Base-by-base conservation (phyloP, 1,140 invertebrate genomes). In the Platyscapa corneri region DNA sequence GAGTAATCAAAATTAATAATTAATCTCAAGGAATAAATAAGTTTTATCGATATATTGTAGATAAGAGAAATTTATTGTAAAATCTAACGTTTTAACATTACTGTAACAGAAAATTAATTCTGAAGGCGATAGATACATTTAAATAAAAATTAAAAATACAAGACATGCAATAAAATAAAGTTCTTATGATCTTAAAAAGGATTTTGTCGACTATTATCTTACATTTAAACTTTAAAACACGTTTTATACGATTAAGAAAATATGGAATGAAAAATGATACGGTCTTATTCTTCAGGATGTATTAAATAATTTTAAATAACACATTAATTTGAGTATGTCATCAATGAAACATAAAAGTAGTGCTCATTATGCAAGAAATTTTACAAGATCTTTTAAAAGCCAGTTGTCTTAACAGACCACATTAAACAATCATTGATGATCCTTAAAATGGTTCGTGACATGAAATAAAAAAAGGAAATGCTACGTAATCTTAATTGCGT, bases 391-490 rank as follows among this genome's bases (percentile, higher is more conserved):
- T 10, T 42, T 42, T n/a, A 74, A 74, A 7, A 74, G 20, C 18
- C 23, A 74, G n/a, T 23, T 32, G 6, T 70, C 42, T n/a, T 27
- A 74, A 39, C 23, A 10, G 20, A 74, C 20, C 0, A 3, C 39
- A 74, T 74, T 74, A 42, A 42, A n/a, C 1, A 42, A 23, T 74
- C 42, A 42, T 74, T 42, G 37, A n/a, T 42, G 27, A 42, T 74
- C 5, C 27, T 42, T 42, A n/a, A n/a, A 74, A 74, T 42, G 39
- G 18, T 42, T 42, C 18, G 12, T 79, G 16, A 64, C 23, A 42
- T 60, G 0, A 65, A 79, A 65, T 65, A 65, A 79, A 64, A 65
- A 65, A 65, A 53, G n/a, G 72, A 56, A 74, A 53, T 34, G 80
- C 46, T 30, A 32, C 23, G 49, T 82, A 82, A 82, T 74, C 20